Percentiles rank a stretch among this genome's conserved stretches.
Evolutionary conservation across 2,888 invertebrate genomes (phyloP).

Genomic region (Linnaemya tessellans): DNA sequence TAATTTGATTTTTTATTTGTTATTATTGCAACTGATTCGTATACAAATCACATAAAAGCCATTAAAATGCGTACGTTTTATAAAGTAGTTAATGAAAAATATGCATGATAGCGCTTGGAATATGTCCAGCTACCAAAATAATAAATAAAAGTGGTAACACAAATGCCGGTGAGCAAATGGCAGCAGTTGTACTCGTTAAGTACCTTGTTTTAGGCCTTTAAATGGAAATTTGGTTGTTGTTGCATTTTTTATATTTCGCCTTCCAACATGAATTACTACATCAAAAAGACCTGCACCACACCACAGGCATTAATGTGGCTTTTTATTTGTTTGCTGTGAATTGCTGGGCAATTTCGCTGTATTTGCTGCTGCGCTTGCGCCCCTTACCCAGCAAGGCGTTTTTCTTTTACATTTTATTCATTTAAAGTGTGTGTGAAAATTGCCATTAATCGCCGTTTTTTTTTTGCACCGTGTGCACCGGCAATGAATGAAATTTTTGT

Average conservation of each 20-base stretch:
- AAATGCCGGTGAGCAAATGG: constrained; percentile 11
- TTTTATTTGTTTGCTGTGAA: constrained; percentile 55
- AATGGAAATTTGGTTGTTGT: constrained; percentile 57
- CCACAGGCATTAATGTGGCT: constrained; percentile 64
- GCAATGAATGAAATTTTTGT: constrained; percentile 35
- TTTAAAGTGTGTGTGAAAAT: constrained; percentile 37
- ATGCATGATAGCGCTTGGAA: neutral
- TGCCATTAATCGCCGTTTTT: constrained; percentile 10
- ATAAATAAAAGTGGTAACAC: constrained; percentile 28
- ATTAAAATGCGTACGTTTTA: constrained; percentile 69
- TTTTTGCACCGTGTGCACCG: constrained; percentile 13
- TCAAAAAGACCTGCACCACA: constrained; percentile 39
- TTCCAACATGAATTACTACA: neutral
- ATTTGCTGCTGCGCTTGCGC: constrained; percentile 4
- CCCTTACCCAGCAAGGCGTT: constrained; percentile 23
- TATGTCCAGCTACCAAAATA: constrained; percentile 19
- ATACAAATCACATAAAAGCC: constrained; percentile 70
- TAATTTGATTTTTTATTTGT: neutral
- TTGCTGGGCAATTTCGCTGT: constrained; percentile 17
- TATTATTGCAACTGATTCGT: constrained; percentile 33
- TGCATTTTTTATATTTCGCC: constrained; percentile 16
- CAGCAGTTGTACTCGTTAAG: constrained; percentile 10
- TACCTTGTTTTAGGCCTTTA: constrained; percentile 53
- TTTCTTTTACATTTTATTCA: constrained; percentile 10
- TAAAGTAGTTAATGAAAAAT: constrained; percentile 49